These are phyloP conservation scores for Phodopus roborovskii DNA, from an alignment of 2,113 vertebrate species.

Conservation along the genomic window DNA sequence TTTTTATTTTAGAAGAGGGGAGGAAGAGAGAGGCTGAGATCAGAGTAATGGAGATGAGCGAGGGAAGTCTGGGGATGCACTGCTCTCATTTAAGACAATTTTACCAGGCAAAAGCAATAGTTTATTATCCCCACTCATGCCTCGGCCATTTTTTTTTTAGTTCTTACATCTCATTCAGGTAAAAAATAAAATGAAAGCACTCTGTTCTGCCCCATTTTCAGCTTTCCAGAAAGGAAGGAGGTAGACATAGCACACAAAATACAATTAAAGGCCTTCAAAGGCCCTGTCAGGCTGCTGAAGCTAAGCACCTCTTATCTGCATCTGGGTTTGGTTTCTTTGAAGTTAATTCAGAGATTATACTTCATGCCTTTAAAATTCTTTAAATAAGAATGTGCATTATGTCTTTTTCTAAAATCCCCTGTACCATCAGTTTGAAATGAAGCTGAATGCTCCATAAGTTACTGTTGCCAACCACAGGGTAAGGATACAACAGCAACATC, in stretches of 20 bases:
- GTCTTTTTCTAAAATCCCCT: conserved; percentile 40
- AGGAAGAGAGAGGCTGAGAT: not conserved
- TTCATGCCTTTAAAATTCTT: conserved; percentile 68
- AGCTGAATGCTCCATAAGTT: not conserved
- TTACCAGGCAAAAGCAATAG: conserved; percentile 39
- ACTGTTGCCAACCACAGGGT: not conserved
- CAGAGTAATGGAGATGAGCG: not conserved
- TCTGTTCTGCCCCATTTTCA: conserved; percentile 31
- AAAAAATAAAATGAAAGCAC: not conserved
- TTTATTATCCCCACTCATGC: conserved; percentile 40
- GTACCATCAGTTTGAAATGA: conserved; percentile 59
- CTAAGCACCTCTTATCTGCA: conserved; percentile 59
- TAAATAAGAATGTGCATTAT: conserved; percentile 53
- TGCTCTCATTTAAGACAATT: conserved; percentile 19
- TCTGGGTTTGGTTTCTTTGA: conserved; percentile 74
- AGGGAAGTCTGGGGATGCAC: not conserved
- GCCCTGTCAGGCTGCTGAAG: conserved; percentile 9
- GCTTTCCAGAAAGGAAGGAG: conserved; percentile 31
- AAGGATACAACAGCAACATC: not conserved
- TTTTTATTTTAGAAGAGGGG: conserved; percentile 6
- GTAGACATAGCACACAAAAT: not conserved
- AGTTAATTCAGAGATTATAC: conserved; percentile 70
- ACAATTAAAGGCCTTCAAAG: conserved; percentile 64
- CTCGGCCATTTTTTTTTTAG: conserved; percentile 17
- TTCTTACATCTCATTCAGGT: conserved; percentile 30